These are phyloP conservation scores for Philopedon plagiatum DNA, from an alignment of 2,888 invertebrate genomes.

Conservation along the genomic window DNA sequence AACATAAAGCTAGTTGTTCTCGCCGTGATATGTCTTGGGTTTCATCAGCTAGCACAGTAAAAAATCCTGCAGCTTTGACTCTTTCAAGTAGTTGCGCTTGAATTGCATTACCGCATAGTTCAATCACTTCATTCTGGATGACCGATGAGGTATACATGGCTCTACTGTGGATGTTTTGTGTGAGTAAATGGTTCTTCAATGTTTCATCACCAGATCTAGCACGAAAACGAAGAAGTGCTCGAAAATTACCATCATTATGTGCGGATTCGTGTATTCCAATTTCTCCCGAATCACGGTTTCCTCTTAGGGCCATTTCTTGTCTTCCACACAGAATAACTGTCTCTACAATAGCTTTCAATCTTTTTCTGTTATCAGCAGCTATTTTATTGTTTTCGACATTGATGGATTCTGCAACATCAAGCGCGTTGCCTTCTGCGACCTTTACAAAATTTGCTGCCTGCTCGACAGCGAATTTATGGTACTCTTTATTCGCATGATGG, in stretches of 20 bases:
- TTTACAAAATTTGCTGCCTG: slow-evolving; percentile 24
- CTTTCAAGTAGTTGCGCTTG: slow-evolving; percentile 5
- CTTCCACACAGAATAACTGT: slow-evolving; percentile 45
- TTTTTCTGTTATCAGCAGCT: slow-evolving; percentile 38
- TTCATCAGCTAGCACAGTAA: slow-evolving; percentile 10
- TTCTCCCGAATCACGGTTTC: slow-evolving; percentile 39
- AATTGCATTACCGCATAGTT: slow-evolving; percentile 15
- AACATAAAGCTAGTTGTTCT: slow-evolving; percentile 12
- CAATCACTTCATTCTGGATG: slow-evolving; percentile 21
- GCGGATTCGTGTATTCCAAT: slow-evolving; percentile 19
- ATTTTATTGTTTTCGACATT: slow-evolving; percentile 53
- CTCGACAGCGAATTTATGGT: slow-evolving; percentile 24
- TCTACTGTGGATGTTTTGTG: slow-evolving; percentile 12
- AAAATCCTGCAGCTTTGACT: not conserved
- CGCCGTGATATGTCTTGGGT: slow-evolving; percentile 9
- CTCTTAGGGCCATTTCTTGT: slow-evolving; percentile 47
- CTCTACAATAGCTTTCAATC: slow-evolving; percentile 36
- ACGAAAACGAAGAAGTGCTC: too few species aligned
- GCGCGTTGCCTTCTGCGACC: not conserved
- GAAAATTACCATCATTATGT: slow-evolving; percentile 25
- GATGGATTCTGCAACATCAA: slow-evolving; percentile 8
- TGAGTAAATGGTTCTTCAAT: slow-evolving; percentile 14
- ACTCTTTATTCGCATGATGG: slow-evolving; percentile 6
- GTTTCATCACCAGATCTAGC: not conserved
- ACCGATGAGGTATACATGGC: slow-evolving; percentile 14